These are phyloP conservation scores for Drosophila falleni DNA, from an alignment of 2,888 invertebrate genomes.

Conservation along the genomic window DNA sequence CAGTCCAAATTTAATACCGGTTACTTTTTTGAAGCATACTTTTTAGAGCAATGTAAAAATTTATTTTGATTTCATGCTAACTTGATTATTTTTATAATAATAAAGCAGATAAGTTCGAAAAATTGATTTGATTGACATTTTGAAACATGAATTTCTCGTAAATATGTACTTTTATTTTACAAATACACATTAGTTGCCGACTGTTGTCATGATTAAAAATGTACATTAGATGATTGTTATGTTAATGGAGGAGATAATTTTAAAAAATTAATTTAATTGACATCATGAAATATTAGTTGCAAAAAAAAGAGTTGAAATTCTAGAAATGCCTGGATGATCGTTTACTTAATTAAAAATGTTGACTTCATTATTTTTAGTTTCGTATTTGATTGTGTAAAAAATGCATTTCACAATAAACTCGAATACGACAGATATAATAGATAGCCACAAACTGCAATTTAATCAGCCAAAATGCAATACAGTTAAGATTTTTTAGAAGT, in stretches of 20 bases:
- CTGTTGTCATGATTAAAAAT: background rate
- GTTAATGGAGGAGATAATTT: no score
- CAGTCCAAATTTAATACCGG: slow-evolving; percentile 15
- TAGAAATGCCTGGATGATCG: no score
- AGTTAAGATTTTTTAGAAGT: no score
- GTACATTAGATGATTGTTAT: background rate
- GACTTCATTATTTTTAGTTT: background rate
- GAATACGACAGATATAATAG: no score
- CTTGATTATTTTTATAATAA: slow-evolving; percentile 2
- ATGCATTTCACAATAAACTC: background rate
- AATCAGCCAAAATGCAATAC: no score
- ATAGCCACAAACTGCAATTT: background rate
- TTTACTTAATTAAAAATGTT: background rate
- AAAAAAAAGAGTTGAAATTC: no score
- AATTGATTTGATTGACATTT: slow-evolving; percentile 6
- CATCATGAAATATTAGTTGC: no score
- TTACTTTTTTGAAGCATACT: slow-evolving; percentile 50
- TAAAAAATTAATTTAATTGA: no score
- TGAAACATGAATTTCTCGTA: background rate
- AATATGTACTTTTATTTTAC: background rate
- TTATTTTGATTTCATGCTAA: background rate
- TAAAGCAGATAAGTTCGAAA: background rate
- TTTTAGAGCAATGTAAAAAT: slow-evolving; percentile 15
- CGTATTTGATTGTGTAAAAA: background rate
- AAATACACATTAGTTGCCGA: background rate